phyloP scores from a whole-genome alignment of 2,888 invertebrate species.

The Eilema caniola region DNA sequence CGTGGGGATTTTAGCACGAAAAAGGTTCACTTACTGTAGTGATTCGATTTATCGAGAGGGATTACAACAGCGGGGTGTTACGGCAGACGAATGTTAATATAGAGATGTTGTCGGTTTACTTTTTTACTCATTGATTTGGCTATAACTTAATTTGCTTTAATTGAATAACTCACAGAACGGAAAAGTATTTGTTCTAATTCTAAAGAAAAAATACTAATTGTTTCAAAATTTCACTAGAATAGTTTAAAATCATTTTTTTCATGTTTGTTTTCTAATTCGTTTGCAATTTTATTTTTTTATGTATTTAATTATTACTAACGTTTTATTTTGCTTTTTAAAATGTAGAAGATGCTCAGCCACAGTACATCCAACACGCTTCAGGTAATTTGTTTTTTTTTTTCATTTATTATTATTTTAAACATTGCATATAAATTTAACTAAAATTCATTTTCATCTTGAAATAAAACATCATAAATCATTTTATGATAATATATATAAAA shows the following conservation, averaged over 20 bases:
- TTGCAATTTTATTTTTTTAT: slow-evolving; percentile 21
- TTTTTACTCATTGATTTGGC: neutral
- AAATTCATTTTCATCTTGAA: neutral
- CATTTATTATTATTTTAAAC: slow-evolving; percentile 22
- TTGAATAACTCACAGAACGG: neutral
- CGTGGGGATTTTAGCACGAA: no score
- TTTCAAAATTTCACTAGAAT: no score
- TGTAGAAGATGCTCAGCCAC: slow-evolving; percentile 65
- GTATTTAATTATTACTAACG: slow-evolving; percentile 38
- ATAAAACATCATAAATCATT: neutral
- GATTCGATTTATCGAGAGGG: no score
- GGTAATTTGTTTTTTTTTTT: slow-evolving; percentile 60
- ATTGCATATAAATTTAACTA: neutral
- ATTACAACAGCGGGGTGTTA: no score
- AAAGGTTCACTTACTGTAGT: no score
- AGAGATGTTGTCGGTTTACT: neutral
- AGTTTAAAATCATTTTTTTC: slow-evolving; percentile 16
- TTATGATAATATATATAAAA: no score
- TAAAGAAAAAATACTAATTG: no score
- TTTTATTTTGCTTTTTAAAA: slow-evolving; percentile 68
- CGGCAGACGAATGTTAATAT: no score
- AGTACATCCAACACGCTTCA: slow-evolving; percentile 75
- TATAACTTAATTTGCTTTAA: neutral
- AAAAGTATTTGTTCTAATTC: no score
- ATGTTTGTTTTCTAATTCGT: slow-evolving; percentile 5